Evolutionary conservation across 1,140 invertebrate genomes (phyloP), one percentile per base, ranked within the genome.

Genomic region (Marisa cornuarietis): DNA sequence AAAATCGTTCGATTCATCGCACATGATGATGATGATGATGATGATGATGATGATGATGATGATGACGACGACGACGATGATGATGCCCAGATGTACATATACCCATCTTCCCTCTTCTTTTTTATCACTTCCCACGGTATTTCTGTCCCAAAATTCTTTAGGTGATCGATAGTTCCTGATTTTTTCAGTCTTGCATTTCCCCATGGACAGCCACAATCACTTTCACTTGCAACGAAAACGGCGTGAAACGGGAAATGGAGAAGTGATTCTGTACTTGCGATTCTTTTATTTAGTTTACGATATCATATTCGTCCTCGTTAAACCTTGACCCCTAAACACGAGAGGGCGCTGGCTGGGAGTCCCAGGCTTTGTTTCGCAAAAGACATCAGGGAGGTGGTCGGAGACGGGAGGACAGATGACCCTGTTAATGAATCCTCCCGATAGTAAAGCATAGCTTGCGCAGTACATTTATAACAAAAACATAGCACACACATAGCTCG

Each of bases 1-100:
- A 16, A 31, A 10, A 24, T 16, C 68, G 16, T 22, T 24, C 13
- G 22, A 69, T 5, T 10, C 68, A 49, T 71, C 68, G 31, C 13
- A 49, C 68, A 63, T 22, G 52, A 76, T 22, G 26, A 76, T 22
- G 52, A 76, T 63, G 58, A 63, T 42, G 26, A 65, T 42, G 75
- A 63, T 42, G 63, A 63, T 22, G 75, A 77, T 9, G 61, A 65
- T 22, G 58, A 63, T 62, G 63, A 24, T 63, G 58, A 77, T 42
- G 61, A 42, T 24, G 58, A 24, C 2, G 26, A 24, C 20, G 14
- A 63, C 14, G 63, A n/a, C 24, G 5, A 71, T n/a, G 69, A 26
- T 31, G 31, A 71, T 20, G 31, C 2, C 18, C 18, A 71, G 16
- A 71, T 11, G 22, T 20, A 76, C 16, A 62, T 24, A 11, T 22